phyloP scores from a whole-genome alignment of 2,113 vertebrate genomes.

The Heterochromis multidens region DNA sequence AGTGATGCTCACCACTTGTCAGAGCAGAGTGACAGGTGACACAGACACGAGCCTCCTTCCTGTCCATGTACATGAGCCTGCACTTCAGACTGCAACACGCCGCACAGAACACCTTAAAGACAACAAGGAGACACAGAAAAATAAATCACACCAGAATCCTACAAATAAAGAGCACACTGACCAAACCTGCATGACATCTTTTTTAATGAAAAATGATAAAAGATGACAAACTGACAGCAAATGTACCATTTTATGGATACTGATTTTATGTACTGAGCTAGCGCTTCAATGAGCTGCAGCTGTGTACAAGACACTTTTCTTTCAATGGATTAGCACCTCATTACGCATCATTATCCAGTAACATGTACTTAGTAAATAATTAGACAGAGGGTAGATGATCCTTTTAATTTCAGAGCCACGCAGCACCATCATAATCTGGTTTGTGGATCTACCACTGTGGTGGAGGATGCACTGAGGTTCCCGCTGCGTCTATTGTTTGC shows the following conservation, averaged over 20 bases:
- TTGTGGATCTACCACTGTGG: neutral
- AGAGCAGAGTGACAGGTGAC: conserved; percentile 93
- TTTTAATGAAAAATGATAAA: neutral
- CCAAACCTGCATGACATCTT: neutral
- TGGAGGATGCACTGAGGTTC: neutral
- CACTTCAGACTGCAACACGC: conserved; percentile 93
- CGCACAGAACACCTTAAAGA: conserved; percentile 90
- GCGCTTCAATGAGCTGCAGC: neutral
- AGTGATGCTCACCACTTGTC: conserved; percentile 83
- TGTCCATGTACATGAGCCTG: conserved; percentile 92
- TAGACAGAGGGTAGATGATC: neutral
- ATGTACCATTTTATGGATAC: conserved; percentile 13
- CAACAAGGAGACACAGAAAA: neutral
- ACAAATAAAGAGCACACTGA: neutral
- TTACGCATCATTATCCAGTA: conserved; percentile 27
- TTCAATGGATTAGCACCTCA: conserved; percentile 23
- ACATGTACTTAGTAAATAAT: conserved; percentile 10
- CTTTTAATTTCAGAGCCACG: conserved; percentile 17
- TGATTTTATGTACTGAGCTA: neutral
- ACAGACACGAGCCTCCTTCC: conserved; percentile 94
- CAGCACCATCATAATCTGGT: neutral
- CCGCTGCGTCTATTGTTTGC: conserved; percentile 15
- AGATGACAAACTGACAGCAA: neutral
- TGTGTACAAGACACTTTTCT: neutral
- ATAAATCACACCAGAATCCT: neutral